These are phyloP conservation scores for Heliothis peltigera DNA, from an alignment of 2,888 invertebrate genomes.

Conservation along the genomic window DNA sequence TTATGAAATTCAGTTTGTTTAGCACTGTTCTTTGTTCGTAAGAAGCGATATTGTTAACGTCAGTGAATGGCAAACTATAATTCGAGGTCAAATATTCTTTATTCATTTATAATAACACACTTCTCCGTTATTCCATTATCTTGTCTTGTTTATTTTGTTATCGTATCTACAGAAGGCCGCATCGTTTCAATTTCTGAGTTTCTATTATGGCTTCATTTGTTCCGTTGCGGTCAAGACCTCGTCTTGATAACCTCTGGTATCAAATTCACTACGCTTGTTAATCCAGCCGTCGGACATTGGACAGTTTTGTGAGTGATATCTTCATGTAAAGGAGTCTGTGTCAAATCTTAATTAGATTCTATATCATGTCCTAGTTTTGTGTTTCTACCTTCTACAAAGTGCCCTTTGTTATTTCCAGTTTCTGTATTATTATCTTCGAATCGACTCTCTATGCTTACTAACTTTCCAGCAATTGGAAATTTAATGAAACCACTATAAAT, in stretches of 20 bases:
- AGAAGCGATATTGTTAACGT: neutral
- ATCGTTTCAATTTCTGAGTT: slow-evolving; percentile 58
- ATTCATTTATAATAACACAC: slow-evolving; percentile 29
- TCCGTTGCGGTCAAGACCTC: slow-evolving; percentile 70
- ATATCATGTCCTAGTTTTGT: neutral
- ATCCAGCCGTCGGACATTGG: slow-evolving; percentile 36
- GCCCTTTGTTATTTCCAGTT: neutral
- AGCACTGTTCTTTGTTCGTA: neutral
- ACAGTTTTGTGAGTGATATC: slow-evolving; percentile 27
- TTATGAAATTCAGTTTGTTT: neutral
- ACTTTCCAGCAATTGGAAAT: slow-evolving; percentile 40
- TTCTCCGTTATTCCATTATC: slow-evolving; percentile 40
- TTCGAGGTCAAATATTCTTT: slow-evolving; percentile 35
- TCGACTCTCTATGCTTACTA: slow-evolving; percentile 3
- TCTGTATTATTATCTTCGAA: neutral
- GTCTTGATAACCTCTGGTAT: slow-evolving; percentile 74
- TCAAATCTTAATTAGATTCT: slow-evolving; percentile 2
- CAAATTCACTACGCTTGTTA: slow-evolving; percentile 60
- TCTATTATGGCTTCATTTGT: slow-evolving; percentile 59
- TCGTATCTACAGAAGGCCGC: slow-evolving; percentile 64
- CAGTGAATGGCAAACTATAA: slow-evolving; percentile 10
- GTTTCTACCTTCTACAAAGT: neutral
- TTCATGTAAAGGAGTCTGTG: slow-evolving; percentile 6
- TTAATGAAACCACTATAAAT: slow-evolving; percentile 25
- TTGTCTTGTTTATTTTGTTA: slow-evolving; percentile 53